phyloP scores from a whole-genome alignment of 2,888 invertebrate genomes.

The Saturnia japonica region DNA sequence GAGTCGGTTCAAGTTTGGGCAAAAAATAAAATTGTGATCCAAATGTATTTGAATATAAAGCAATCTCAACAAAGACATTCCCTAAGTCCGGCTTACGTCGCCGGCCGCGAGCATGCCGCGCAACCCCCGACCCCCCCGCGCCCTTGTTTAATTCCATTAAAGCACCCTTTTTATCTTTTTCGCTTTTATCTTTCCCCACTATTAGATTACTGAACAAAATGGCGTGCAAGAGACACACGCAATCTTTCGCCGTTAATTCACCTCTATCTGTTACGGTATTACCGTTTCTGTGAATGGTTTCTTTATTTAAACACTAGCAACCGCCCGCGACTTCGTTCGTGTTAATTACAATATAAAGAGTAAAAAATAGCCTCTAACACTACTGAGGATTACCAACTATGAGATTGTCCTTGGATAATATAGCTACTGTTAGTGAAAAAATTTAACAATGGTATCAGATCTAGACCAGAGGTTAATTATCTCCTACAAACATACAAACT shows the following conservation, averaged over 20 bases:
- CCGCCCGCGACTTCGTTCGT: too few relatives aligned
- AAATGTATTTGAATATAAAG: conserved; percentile 55
- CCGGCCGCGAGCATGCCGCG: conserved; percentile 39
- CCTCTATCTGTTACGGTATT: conserved; percentile 57
- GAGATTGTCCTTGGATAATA: too few relatives aligned
- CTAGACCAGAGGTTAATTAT: too few relatives aligned
- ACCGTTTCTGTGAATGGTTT: background rate
- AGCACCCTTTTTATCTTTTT: conserved; percentile 79
- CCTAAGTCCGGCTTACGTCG: conserved; percentile 72
- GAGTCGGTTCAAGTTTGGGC: conserved; percentile 14
- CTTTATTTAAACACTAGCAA: background rate
- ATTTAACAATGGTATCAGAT: too few relatives aligned
- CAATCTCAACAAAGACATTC: conserved; percentile 74
- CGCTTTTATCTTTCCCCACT: conserved; percentile 77
- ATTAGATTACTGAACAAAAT: conserved; percentile 78
- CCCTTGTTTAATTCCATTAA: conserved; percentile 80
- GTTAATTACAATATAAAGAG: too few relatives aligned
- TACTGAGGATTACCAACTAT: too few relatives aligned
- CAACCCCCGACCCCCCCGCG: conserved; percentile 45
- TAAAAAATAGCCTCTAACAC: too few relatives aligned
- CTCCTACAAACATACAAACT: too few relatives aligned
- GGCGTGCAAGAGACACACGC: conserved; percentile 75
- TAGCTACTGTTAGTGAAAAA: too few relatives aligned
- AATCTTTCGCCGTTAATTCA: conserved; percentile 67
- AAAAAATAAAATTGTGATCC: conserved; percentile 22